Percentiles rank a stretch among this genome's conserved stretches.
Evolutionary conservation across 2,797 vertebrate species (phyloP).

Genomic region (Intellagama lesueurii): DNA sequence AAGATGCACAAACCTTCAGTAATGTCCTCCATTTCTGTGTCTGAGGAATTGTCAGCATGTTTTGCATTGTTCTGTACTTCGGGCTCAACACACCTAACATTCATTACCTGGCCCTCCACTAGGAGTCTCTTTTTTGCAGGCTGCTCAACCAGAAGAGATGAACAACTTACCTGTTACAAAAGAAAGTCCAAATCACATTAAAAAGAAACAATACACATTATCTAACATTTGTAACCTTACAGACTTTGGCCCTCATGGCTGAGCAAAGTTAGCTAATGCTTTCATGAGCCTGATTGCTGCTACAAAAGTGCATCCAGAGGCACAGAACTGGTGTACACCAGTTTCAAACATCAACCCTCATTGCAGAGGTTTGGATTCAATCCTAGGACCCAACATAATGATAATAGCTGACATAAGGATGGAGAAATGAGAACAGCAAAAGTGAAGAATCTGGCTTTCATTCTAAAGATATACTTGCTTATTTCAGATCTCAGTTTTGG

Average conservation of each 20-base stretch:
- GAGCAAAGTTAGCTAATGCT: not conserved
- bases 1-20: slow-evolving; percentile 81
- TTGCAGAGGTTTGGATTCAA: slow-evolving; percentile 16
- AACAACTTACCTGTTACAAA: slow-evolving; percentile 89
- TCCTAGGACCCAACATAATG: slow-evolving; percentile 25
- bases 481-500: not conserved
- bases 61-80: slow-evolving; percentile 81
- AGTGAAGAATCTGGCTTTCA: not conserved
- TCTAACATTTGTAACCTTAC: not conserved
- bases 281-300: not conserved
- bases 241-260: not conserved
- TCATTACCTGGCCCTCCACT: slow-evolving; percentile 82
- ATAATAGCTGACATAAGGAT: slow-evolving; percentile 37
- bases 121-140: slow-evolving; percentile 81
- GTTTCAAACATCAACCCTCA: slow-evolving; percentile 1
- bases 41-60: slow-evolving; percentile 85
- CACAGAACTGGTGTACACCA: slow-evolving; percentile 26
- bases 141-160: slow-evolving; percentile 89
- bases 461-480: not conserved
- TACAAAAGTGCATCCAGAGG: not conserved
- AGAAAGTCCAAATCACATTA: slow-evolving; percentile 56
- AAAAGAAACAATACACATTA: slow-evolving; percentile 2
- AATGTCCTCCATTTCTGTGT: slow-evolving; percentile 89
- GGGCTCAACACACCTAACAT: slow-evolving; percentile 82
- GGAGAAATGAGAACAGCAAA: slow-evolving; percentile 10